Evolutionary conservation across 2,888 invertebrate genomes (phyloP), one percentile per base, ranked within the genome.

Genomic region (Eristalis pertinax): DNA sequence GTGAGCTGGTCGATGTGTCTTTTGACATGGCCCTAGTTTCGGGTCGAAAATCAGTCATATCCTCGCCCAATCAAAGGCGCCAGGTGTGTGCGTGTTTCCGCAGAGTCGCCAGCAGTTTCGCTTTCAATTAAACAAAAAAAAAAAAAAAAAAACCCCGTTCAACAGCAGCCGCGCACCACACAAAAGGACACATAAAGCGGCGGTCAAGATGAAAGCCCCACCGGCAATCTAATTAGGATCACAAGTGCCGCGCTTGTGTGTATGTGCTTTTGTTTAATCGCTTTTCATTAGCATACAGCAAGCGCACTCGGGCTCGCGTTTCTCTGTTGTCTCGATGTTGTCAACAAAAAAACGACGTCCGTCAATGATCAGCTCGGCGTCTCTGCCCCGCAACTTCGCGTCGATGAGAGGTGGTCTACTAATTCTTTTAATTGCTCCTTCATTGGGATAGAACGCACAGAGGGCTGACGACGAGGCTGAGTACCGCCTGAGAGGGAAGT

Each of bases 201-300:
- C 58, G 69, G 82, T 19, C 74, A 8, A 82, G 74, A 82, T 74
- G 24, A 82, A 78, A 74, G 64, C 74, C 50, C 50, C 19, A 32
- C 69, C 63, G 73, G 58, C 85, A 85, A 86, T 86, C 65, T 86
- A 86, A 86, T 86, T 86, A 86, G 38, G 85, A 86, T 86, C 82
- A 86, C 64, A 82, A 86, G 82, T 74, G 74, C 85, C 35, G 64
- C 35, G 50, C 60, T 38, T 68, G 35, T 24, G 35, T 24, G 15
- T 43, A 22, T 32, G 15, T 38, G 72, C 76, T 64, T 86, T 81
- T 86, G 77, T 86, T 86, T 70, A 62, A 64, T 73, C 72, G 63
- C 38, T 74, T 43, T 77, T 77, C 82, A 77, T 78, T 82, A 43
- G 58, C 77, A 73, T 78, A 73, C 41, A 38, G 38, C 38, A 38